Base-by-base conservation (phyloP, 1,140 invertebrate genomes). In the Panulirus ornatus region DNA sequence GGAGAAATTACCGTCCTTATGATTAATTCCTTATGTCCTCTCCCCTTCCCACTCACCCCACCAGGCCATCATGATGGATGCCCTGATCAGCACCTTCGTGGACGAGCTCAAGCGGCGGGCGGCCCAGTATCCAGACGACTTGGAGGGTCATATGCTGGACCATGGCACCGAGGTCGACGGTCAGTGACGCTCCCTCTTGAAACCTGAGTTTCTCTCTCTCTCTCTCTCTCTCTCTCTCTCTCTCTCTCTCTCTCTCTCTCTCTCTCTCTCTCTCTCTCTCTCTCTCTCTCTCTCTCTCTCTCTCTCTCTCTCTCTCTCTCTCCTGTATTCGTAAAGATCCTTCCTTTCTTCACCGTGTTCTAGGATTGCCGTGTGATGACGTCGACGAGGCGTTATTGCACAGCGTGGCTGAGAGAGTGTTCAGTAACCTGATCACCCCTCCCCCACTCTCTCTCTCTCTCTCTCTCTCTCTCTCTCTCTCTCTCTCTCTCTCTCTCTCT, bases 1-100 rank as follows among this genome's bases (percentile, higher is more conserved):
- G n/a, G n/a, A n/a, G n/a, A n/a, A n/a, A n/a, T n/a, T n/a, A n/a
- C n/a, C n/a, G n/a, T n/a, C n/a, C n/a, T n/a, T n/a, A n/a, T n/a
- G n/a, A n/a, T n/a, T n/a, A n/a, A n/a, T n/a, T n/a, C n/a, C n/a
- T n/a, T n/a, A n/a, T n/a, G n/a, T n/a, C n/a, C n/a, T n/a, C n/a
- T n/a, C n/a, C n/a, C n/a, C n/a, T n/a, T n/a, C n/a, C n/a, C n/a
- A n/a, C n/a, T n/a, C n/a, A n/a, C n/a, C n/a, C 91, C 36, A 92
- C 34, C 92, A 95, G 93, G 97, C 97, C 70, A 95, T 96, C 88
- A 96, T 98, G 95, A 98, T 99, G 96, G 97, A 99, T 94, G 97
- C 97, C 2, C 94, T 99, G 30, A 98, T 99, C 85, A 96, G 97
- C 63, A 96, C 96, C 79, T 98, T 98, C 94, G 97, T 97, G 1